Evolutionary conservation across 2,113 vertebrate genomes (phyloP).

Genomic region (Ictidomys tridecemlineatus): DNA sequence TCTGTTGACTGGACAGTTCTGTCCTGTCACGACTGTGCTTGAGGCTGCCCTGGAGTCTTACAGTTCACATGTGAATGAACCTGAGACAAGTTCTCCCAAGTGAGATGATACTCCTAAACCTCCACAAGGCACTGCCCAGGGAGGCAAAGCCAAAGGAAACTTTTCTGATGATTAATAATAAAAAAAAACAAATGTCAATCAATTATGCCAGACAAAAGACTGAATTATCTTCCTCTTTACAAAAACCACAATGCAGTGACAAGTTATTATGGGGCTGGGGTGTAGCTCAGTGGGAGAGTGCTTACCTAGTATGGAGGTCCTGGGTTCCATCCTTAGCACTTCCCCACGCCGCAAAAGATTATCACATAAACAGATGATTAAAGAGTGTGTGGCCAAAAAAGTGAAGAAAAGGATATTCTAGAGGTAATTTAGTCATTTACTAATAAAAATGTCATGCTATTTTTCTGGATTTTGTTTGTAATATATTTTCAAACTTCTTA

Average conservation of each 20-base stretch:
- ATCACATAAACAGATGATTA: background rate
- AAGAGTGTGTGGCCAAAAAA: background rate
- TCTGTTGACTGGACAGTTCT: background rate
- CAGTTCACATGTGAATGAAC: background rate
- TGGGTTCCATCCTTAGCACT: background rate
- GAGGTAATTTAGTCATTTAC: background rate
- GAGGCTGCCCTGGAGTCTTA: background rate
- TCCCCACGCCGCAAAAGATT: background rate
- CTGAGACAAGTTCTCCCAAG: background rate
- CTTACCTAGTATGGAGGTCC: no score
- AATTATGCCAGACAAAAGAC: background rate
- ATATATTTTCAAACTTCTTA: background rate
- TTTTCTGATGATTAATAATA: background rate
- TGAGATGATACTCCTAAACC: background rate
- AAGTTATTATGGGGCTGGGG: background rate
- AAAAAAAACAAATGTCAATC: background rate
- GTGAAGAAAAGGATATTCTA: background rate
- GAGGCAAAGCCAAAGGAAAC: background rate
- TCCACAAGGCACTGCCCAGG: background rate
- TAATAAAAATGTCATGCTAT: background rate
- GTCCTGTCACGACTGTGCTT: background rate
- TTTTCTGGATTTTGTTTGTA: background rate
- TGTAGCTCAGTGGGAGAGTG: background rate
- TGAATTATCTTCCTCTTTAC: background rate
- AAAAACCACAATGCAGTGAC: background rate